Evolutionary conservation across 53 echinoderm and acorn worm species (phyloP).

Genomic region (Henricia sp.): DNA sequence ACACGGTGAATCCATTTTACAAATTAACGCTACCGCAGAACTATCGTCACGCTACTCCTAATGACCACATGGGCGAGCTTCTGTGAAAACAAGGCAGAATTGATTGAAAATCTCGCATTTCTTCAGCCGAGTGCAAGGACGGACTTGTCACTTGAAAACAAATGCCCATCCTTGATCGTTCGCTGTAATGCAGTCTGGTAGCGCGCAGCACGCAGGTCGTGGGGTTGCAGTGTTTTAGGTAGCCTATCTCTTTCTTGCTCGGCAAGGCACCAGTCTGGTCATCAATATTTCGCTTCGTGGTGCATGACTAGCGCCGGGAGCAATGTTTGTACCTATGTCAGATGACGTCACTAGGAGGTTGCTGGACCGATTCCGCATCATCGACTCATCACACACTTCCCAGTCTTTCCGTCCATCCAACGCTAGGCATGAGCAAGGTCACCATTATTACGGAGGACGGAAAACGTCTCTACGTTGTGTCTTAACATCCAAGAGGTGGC

Average conservation of each 20-base stretch:
- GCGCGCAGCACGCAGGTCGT: background rate
- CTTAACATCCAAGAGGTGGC: no score
- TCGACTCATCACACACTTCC: constrained; percentile 18
- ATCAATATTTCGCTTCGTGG: constrained; percentile 23
- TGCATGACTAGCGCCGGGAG: background rate
- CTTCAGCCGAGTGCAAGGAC: background rate
- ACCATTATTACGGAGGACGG: constrained; percentile 3
- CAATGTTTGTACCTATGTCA: background rate
- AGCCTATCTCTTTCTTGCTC: background rate
- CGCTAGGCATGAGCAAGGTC: constrained; percentile 13
- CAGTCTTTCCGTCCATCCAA: no score
- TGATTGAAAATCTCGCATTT: constrained; percentile 35
- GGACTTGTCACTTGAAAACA: background rate
- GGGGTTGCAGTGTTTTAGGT: background rate
- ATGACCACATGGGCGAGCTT: background rate
- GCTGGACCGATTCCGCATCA: constrained; percentile 48
- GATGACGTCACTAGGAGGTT: constrained; percentile 52
- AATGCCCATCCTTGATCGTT: constrained; percentile 9
- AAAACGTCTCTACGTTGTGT: no score
- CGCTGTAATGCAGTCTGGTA: constrained; percentile 44
- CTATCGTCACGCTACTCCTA: constrained; percentile 4
- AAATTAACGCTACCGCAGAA: background rate
- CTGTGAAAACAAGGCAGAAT: background rate
- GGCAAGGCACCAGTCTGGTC: constrained; percentile 47
- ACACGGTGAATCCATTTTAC: constrained; percentile 30